Conservation (phyloP, 1,140 invertebrate species). For the Thaumetopoea pityocampa region DNA sequence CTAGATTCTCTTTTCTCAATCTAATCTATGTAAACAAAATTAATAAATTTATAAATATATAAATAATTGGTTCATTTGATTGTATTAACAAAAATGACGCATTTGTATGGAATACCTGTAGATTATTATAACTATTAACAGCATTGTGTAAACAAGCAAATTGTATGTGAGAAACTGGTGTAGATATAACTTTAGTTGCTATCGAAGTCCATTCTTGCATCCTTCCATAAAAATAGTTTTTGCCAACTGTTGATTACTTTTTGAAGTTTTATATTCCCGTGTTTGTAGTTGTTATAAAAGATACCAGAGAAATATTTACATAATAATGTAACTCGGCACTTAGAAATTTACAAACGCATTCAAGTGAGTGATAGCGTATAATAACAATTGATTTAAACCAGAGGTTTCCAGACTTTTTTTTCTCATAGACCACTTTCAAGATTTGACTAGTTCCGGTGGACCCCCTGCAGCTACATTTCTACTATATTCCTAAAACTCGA, state of each 20-base stretch:
- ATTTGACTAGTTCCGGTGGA: too few species aligned
- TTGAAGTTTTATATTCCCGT: conserved; percentile 16
- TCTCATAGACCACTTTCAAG: too few species aligned
- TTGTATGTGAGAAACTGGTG: neutral
- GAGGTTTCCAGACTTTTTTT: too few species aligned
- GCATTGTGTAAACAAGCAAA: neutral
- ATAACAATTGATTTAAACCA: too few species aligned
- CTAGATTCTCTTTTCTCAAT: too few species aligned
- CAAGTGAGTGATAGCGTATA: too few species aligned
- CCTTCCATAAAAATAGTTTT: conserved; percentile 25
- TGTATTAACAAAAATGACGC: conserved; percentile 7
- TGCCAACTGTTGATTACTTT: conserved; percentile 18
- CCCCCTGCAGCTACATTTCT: too few species aligned
- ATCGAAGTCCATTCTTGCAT: conserved; percentile 24
- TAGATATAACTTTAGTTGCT: conserved; percentile 17
- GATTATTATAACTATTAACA: neutral
- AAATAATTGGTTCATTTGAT: conserved; percentile 10
- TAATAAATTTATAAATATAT: too few species aligned
- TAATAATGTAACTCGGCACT: neutral
- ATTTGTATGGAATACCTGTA: conserved; percentile 10
- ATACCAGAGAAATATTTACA: neutral
- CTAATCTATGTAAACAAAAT: too few species aligned
- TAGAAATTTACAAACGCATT: neutral
- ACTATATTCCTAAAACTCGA: too few species aligned
- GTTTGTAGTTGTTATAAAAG: neutral